Conservation (phyloP, 2,113 vertebrate genomes). For the Neoarius graeffei region DNA sequence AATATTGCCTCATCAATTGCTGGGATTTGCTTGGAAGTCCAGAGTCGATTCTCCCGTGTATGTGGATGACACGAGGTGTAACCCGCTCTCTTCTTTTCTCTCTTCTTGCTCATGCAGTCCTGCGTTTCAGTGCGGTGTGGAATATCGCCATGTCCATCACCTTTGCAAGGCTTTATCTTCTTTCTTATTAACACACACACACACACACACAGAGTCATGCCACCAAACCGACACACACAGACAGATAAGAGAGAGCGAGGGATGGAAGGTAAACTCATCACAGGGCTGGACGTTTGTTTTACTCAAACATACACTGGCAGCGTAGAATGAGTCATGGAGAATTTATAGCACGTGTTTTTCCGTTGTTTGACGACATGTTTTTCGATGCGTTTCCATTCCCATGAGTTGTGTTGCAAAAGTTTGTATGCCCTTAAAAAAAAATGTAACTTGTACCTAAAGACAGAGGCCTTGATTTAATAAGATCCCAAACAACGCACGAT, state of each 20-base stretch:
- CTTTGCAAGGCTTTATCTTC: background rate
- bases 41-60: conserved; percentile 14
- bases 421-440: background rate
- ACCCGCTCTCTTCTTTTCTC: conserved; percentile 11
- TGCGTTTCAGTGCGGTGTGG: background rate
- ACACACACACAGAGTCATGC: background rate
- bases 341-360: background rate
- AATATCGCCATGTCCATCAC: background rate
- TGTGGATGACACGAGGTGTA: conserved; percentile 18
- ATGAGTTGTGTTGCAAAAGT: background rate
- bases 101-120: conserved; percentile 3
- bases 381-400: background rate
- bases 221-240: background rate
- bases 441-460: background rate
- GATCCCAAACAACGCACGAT: background rate
- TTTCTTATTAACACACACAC: conserved; percentile 19
- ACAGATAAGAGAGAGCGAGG: conserved; percentile 20
- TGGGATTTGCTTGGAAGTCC: conserved; percentile 43
- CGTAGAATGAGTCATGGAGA: background rate
- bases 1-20: conserved; percentile 45
- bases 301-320: conserved; percentile 22
- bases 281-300: background rate
- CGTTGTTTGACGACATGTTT: background rate
- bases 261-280: background rate
- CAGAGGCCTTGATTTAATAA: background rate